Percentiles rank a stretch among this genome's conserved stretches.
Evolutionary conservation across 2,113 vertebrate genomes (phyloP).

Genomic region (Salvelinus fontinalis): DNA sequence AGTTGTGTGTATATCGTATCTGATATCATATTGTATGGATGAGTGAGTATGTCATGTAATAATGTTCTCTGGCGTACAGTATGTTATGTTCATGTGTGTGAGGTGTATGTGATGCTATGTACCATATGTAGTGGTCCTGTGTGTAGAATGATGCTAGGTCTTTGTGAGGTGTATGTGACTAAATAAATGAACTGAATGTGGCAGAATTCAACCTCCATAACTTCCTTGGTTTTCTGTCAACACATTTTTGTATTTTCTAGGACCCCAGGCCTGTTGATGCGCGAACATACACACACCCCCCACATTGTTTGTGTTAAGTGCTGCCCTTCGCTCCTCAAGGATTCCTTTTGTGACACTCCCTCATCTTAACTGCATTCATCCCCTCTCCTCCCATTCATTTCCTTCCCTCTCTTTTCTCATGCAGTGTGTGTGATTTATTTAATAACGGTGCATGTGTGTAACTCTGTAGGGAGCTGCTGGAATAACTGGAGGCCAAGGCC

Average conservation of each 20-base stretch:
- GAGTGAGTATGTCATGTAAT: background rate
- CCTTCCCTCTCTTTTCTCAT: background rate
- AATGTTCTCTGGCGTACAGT: too few species aligned
- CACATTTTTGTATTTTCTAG: too few species aligned
- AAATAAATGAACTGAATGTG: too few species aligned
- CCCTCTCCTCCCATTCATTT: background rate
- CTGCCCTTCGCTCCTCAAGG: background rate
- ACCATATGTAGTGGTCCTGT: background rate
- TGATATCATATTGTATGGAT: background rate
- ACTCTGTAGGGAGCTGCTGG: background rate
- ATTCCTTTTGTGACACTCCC: background rate
- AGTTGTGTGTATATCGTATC: too few species aligned
- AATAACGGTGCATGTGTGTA: background rate
- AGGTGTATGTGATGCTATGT: slow-evolving; percentile 12
- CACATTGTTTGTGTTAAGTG: background rate
- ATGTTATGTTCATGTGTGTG: slow-evolving; percentile 12
- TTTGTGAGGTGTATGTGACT: too few species aligned
- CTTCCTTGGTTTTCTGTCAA: too few species aligned
- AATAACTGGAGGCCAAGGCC: background rate
- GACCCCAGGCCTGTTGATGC: background rate
- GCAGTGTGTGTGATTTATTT: background rate
- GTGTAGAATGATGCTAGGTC: too few species aligned
- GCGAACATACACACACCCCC: background rate
- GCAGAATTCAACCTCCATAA: too few species aligned
- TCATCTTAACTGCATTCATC: background rate